These are phyloP conservation scores for Sphaerodactylus townsendi DNA, from an alignment of 2,113 vertebrate species.

Conservation along the genomic window DNA sequence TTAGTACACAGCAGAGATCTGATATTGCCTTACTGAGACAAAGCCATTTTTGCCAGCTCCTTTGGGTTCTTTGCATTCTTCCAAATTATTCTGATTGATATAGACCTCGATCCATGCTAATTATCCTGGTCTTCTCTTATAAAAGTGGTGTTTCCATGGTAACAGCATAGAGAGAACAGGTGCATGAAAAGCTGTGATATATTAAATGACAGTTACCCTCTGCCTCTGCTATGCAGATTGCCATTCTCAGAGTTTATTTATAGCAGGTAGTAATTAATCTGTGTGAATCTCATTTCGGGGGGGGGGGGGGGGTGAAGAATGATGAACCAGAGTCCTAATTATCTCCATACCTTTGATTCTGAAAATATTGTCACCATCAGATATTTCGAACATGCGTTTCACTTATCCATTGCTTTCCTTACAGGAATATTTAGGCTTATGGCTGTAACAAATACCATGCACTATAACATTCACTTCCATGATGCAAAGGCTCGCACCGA, in stretches of 20 bases:
- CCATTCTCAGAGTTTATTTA: conserved; percentile 75
- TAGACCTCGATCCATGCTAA: conserved; percentile 77
- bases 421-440: background rate
- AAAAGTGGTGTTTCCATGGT: conserved; percentile 73
- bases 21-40: conserved; percentile 71
- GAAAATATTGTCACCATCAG: conserved; percentile 51
- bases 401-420: conserved; percentile 23
- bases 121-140: conserved; percentile 76
- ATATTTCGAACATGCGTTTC: conserved; percentile 48
- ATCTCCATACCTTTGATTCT: conserved; percentile 66
- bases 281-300: conserved; percentile 70
- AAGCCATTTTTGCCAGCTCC: conserved; percentile 70
- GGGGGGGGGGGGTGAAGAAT: conserved; percentile 44
- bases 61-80: conserved; percentile 72
- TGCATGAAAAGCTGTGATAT: conserved; percentile 76
- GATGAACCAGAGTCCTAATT: conserved; percentile 77
- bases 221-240: conserved; percentile 69
- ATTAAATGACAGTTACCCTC: conserved; percentile 79
- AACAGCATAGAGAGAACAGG: conserved; percentile 74
- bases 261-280: conserved; percentile 82
- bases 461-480: background rate
- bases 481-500: background rate
- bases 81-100: conserved; percentile 83
- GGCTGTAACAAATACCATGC: fast-evolving
- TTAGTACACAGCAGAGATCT: conserved; percentile 69